Evolutionary conservation across 35 echinoderm and acorn worm genomes (phyloP).

Genomic region (Anneissia japonica): DNA sequence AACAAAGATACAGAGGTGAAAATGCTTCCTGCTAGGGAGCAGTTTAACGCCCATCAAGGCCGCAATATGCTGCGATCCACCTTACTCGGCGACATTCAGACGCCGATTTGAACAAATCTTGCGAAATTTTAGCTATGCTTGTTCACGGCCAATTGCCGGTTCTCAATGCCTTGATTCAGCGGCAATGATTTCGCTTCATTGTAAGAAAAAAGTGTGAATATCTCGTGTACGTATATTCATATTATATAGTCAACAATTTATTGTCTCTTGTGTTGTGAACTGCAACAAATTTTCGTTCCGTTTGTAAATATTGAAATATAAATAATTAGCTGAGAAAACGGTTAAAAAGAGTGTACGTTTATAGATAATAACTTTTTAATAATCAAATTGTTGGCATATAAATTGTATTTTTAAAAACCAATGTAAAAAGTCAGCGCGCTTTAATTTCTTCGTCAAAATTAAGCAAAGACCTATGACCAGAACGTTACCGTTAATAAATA

Average conservation of each 20-base stretch:
- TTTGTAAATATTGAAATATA: too few species aligned
- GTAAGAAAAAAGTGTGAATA: neutral
- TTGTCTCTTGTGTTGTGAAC: neutral
- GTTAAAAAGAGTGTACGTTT: too few species aligned
- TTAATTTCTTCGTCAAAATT: too few species aligned
- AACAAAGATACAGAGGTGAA: neutral
- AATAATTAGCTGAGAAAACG: too few species aligned
- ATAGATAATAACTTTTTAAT: too few species aligned
- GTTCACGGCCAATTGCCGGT: neutral
- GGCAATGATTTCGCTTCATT: neutral
- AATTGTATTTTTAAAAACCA: too few species aligned
- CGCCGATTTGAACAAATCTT: neutral
- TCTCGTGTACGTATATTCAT: neutral
- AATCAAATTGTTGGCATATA: too few species aligned
- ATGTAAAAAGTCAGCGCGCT: too few species aligned
- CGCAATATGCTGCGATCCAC: neutral
- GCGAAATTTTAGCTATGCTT: neutral
- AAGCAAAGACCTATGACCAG: too few species aligned
- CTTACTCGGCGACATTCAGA: neutral
- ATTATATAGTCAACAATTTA: too few species aligned
- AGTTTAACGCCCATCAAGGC: conserved; percentile 1
- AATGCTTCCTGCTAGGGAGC: neutral
- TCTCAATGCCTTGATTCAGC: neutral
- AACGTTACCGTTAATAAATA: too few species aligned
- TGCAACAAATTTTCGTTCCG: neutral